phyloP scores from a whole-genome alignment of 2,888 invertebrate species.

The Epistrophella euchroma region DNA sequence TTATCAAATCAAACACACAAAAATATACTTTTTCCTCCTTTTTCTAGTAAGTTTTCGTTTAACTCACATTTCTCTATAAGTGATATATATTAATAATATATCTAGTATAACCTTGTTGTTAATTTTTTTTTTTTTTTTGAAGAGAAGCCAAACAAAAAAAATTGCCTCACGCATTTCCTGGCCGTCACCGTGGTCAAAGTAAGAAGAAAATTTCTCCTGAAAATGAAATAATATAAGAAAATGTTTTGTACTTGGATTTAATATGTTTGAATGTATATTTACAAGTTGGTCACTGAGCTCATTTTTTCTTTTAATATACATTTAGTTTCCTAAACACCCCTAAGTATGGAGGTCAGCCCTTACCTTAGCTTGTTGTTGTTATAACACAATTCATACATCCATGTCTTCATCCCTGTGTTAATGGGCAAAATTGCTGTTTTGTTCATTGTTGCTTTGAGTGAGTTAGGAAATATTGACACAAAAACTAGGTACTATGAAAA shows the following conservation, averaged over 20 bases:
- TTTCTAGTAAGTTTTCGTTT: constrained; percentile 18
- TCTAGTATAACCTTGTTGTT: background rate
- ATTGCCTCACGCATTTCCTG: constrained; percentile 64
- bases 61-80: background rate
- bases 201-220: background rate
- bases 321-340: constrained; percentile 7
- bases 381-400: constrained; percentile 14
- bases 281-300: constrained; percentile 63
- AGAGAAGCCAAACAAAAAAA: constrained; percentile 49
- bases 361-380: constrained; percentile 26
- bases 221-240: constrained; percentile 13
- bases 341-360: constrained; percentile 8
- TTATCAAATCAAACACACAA: constrained; percentile 54
- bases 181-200: constrained; percentile 4
- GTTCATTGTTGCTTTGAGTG: constrained; percentile 29
- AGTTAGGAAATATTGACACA: constrained; percentile 38
- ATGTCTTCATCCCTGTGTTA: constrained; percentile 22
- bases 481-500: constrained; percentile 48
- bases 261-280: constrained; percentile 46
- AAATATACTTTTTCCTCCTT: constrained; percentile 29
- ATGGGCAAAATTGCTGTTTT: constrained; percentile 34
- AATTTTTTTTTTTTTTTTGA: constrained; percentile 26
- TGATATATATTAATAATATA: background rate
- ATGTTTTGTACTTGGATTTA: constrained; percentile 47
- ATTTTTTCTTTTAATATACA: constrained; percentile 49